Evolutionary conservation across 2,888 invertebrate genomes (phyloP).

Genomic region (Andrena bicolor): DNA sequence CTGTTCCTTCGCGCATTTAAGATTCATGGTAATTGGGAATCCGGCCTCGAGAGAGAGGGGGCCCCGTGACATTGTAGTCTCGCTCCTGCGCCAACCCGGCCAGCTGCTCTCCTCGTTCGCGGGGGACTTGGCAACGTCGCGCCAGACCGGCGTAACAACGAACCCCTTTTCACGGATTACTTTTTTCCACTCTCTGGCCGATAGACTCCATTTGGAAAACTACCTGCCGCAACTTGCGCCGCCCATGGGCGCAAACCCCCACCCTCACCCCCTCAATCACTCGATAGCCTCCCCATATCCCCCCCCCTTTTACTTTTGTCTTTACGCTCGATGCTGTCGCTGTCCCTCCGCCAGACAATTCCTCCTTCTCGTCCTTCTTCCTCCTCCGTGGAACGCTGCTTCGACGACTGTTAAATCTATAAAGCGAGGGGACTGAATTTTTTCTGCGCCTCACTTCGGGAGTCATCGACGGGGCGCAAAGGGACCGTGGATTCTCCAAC

Average conservation of each 20-base stretch:
- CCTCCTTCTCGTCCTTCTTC: constrained; percentile 5
- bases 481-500: background rate
- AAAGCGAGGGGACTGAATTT: constrained; percentile 53
- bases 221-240: constrained; percentile 61
- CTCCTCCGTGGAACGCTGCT: constrained; percentile 24
- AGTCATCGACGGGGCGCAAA: constrained; percentile 44
- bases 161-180: constrained; percentile 72
- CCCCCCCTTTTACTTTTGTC: constrained; percentile 24
- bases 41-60: background rate
- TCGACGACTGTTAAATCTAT: constrained; percentile 55
- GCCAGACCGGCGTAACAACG: constrained; percentile 59
- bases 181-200: constrained; percentile 60
- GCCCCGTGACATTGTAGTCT: constrained; percentile 6
- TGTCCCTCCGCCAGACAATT: constrained; percentile 8
- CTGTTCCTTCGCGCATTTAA: background rate
- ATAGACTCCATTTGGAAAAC: constrained; percentile 67
- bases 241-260: constrained; percentile 51
- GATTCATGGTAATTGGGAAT: background rate
- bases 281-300: constrained; percentile 26
- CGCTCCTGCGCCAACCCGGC: constrained; percentile 46
- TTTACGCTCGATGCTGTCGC: background rate
- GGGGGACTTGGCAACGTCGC: constrained; percentile 61
- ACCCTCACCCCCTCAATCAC: constrained; percentile 42
- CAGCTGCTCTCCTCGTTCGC: constrained; percentile 27
- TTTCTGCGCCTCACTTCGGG: constrained; percentile 32